Evolutionary conservation across 2,888 invertebrate species (phyloP).

Genomic region (Crossocerus cetratus): DNA sequence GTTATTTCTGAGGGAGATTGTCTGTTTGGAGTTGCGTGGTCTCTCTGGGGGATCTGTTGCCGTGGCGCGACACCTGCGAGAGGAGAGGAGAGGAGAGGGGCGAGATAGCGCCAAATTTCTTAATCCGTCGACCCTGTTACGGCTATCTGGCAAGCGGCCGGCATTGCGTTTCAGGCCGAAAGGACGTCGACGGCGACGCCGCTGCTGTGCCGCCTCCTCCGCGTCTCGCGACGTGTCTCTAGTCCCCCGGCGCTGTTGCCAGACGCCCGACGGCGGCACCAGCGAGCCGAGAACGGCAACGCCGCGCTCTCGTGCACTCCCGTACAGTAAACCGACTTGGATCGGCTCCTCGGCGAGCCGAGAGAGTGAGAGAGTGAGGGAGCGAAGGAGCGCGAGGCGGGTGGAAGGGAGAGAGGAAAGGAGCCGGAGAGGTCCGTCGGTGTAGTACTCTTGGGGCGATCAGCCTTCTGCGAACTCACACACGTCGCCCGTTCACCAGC

Average conservation of each 20-base stretch:
- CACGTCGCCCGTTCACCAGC: slow-evolving; percentile 14
- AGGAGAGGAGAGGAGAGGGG: slow-evolving; percentile 29
- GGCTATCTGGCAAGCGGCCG: slow-evolving; percentile 60
- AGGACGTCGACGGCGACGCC: slow-evolving; percentile 39
- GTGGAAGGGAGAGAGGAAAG: too few species aligned
- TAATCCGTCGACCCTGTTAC: slow-evolving; percentile 65
- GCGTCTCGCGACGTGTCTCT: slow-evolving; percentile 42
- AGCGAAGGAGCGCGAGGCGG: too few species aligned
- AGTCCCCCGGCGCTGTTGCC: slow-evolving; percentile 44
- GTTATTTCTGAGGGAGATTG: too few species aligned
- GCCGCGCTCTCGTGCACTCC: slow-evolving; percentile 35
- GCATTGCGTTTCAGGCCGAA: slow-evolving; percentile 59
- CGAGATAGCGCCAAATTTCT: slow-evolving; percentile 63
- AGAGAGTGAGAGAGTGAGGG: too few species aligned
- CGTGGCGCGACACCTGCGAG: slow-evolving; percentile 44
- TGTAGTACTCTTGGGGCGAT: slow-evolving; percentile 38
- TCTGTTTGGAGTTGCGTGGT: neutral
- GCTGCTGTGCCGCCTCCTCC: slow-evolving; percentile 42
- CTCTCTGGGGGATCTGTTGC: slow-evolving; percentile 6
- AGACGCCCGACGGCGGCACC: slow-evolving; percentile 22
- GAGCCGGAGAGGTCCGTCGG: slow-evolving; percentile 38
- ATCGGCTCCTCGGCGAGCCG: slow-evolving; percentile 21
- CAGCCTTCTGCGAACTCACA: slow-evolving; percentile 46
- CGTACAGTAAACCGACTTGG: slow-evolving; percentile 41
- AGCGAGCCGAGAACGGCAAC: slow-evolving; percentile 38